Percentiles rank a stretch among this genome's conserved stretches.
phyloP scores from a whole-genome alignment of 37 sponge, comb jelly and placozoan species.

The Dysidea cf. avara region DNA sequence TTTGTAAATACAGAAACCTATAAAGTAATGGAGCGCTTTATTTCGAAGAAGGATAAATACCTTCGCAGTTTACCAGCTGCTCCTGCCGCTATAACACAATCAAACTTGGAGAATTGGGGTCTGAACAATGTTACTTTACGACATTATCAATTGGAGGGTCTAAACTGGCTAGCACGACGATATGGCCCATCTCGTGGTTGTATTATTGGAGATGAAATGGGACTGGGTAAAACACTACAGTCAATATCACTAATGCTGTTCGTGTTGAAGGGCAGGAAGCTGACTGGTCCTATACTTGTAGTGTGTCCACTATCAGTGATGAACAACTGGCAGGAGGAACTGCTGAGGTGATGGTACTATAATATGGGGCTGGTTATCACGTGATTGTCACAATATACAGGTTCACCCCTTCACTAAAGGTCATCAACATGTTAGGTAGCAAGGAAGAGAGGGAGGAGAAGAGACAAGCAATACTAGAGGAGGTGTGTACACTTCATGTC shows the following conservation, averaged over 20 bases:
- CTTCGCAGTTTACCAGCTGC: too few species aligned
- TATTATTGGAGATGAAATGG: constrained; percentile 89
- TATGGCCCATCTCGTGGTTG: constrained; percentile 53
- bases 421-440: constrained; percentile 46
- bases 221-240: constrained; percentile 83
- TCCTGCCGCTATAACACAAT: neutral
- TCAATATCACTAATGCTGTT: constrained; percentile 62
- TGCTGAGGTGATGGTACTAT: constrained; percentile 36
- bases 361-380: too few species aligned
- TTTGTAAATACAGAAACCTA: too few species aligned
- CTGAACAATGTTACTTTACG: constrained; percentile 40
- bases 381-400: constrained; percentile 13
- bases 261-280: constrained; percentile 2
- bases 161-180: constrained; percentile 58
- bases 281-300: constrained; percentile 39
- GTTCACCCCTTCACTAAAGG: constrained; percentile 40
- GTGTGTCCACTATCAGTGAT: constrained; percentile 75
- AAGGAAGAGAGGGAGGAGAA: constrained; percentile 50
- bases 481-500: too few species aligned
- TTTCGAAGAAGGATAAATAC: too few species aligned
- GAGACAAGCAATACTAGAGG: neutral
- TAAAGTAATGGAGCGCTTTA: too few species aligned
- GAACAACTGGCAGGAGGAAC: constrained; percentile 63
- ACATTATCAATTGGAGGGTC: constrained; percentile 69
- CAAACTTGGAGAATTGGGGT: constrained; percentile 46